phyloP scores from a whole-genome alignment of 2,888 invertebrate genomes.

The Eristalis pertinax region DNA sequence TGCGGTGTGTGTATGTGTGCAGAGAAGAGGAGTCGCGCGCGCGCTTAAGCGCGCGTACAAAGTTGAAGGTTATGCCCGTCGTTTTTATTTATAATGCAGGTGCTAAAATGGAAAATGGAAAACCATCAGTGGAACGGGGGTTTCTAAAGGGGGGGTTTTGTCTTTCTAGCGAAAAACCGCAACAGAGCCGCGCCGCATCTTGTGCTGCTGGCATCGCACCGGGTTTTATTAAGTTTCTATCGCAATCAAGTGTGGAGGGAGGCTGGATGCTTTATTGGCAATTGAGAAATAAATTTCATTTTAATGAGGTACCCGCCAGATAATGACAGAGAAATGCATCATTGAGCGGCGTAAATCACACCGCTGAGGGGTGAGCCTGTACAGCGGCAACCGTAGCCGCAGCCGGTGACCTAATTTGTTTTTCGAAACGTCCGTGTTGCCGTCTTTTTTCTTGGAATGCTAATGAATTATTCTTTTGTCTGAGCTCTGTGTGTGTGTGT shows the following conservation, averaged over 20 bases:
- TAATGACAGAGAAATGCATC: slow-evolving; percentile 35
- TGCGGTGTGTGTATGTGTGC: not conserved
- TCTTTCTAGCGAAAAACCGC: slow-evolving; percentile 43
- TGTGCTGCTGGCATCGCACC: not conserved
- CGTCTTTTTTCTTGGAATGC: not conserved
- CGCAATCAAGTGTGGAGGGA: not conserved
- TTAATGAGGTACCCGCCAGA: slow-evolving; percentile 52
- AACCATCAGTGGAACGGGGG: not conserved
- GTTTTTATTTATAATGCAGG: slow-evolving; percentile 53
- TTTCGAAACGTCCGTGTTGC: slow-evolving; percentile 4
- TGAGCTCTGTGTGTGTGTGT: not conserved
- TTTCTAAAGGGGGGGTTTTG: not conserved
- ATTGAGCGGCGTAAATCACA: slow-evolving; percentile 21
- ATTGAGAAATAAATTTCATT: slow-evolving; percentile 62
- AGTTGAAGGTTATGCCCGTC: slow-evolving; percentile 67
- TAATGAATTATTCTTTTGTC: not conserved
- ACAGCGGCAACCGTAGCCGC: not conserved
- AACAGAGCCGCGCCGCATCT: slow-evolving; percentile 33
- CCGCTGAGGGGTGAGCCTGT: not conserved
- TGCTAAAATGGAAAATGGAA: slow-evolving; percentile 55
- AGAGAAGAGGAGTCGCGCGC: not conserved
- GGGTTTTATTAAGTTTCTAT: slow-evolving; percentile 60
- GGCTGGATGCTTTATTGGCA: slow-evolving; percentile 17
- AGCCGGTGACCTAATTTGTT: slow-evolving; percentile 61
- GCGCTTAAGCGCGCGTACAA: slow-evolving; percentile 48